phyloP scores from a whole-genome alignment of 2,797 vertebrate species.

The Distichodus sexfasciatus region DNA sequence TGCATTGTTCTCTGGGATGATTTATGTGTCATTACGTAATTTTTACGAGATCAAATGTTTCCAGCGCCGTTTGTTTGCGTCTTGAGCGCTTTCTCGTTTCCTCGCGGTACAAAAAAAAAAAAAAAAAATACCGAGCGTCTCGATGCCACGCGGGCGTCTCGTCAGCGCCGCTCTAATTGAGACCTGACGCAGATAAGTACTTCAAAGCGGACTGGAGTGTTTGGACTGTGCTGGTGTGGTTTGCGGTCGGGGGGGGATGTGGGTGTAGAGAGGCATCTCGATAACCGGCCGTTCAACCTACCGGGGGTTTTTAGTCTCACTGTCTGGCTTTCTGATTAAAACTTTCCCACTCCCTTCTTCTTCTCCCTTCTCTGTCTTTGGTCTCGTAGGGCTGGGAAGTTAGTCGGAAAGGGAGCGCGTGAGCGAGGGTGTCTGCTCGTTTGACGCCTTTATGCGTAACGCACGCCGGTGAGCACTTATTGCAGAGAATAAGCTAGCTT shows the following conservation, averaged over 20 bases:
- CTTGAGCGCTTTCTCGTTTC: background rate
- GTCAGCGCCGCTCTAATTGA: background rate
- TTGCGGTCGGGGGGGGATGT: slow-evolving; percentile 3
- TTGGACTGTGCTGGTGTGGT: slow-evolving; percentile 6
- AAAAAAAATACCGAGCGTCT: background rate
- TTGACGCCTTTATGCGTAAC: no score
- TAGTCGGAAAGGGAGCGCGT: no score
- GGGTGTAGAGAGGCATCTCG: background rate
- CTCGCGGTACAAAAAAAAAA: no score
- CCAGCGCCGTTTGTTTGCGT: background rate
- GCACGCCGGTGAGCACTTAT: no score
- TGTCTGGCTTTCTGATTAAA: no score
- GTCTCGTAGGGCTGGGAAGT: no score
- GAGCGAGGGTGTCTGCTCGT: no score
- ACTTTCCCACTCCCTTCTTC: no score
- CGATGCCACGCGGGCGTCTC: background rate
- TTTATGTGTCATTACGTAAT: background rate
- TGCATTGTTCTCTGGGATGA: background rate
- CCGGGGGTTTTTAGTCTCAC: background rate
- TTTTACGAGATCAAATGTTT: background rate
- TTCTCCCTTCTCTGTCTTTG: no score
- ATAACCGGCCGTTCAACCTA: background rate
- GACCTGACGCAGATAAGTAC: no score
- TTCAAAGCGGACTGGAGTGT: background rate
- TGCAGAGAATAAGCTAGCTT: no score